Base-by-base conservation (phyloP, 2,888 invertebrate species). In the Cryptophagus acutangulus region DNA sequence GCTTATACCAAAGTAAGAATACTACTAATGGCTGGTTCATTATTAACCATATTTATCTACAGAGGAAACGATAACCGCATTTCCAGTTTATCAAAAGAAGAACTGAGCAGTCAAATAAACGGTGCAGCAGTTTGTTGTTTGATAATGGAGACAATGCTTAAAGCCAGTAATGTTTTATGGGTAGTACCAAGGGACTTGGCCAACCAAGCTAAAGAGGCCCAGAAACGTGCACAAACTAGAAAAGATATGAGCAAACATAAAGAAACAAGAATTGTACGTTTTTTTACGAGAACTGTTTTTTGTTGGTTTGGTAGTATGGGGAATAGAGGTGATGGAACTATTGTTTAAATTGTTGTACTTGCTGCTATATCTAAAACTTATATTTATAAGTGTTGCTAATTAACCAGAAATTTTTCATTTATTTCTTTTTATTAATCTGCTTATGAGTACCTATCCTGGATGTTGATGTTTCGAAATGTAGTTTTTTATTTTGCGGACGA, bases 121-220 rank as follows among this genome's bases (percentile, higher is more conserved):
- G 83, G 88, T 68, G 93, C 93, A 1, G 90, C 91, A 3, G 81
- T 87, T 58, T 92, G 89, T 56, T 90, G 90, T 62, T 82, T 82
- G 63, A 80, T 92, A 41, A 88, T 92, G 24, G 87, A 89, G 65
- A 81, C 84, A 35, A 71, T 94, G 55, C 82, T 94, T 69, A 79
- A 81, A 40, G 82, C 83, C 66, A 78, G 83, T 52, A 81, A 87
- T 43, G 77, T 78, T 47, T 73, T 94, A 43, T 93, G 91, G 83
- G 75, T 78, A 46, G 84, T 92, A 49, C 87, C 91, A 34, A 75
- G 76, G 44, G 79, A 82, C 36, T 73, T 90, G 25, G 70, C 87
- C 60, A 64, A 72, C 43, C 82, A 84, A 72, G 69, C 87, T 57
- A 69, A 74, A 24, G 64, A 67, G 45, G 59, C 65, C 3, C 66